Evolutionary conservation across 2,113 vertebrate genomes (phyloP), one percentile per base, ranked within the genome.

Genomic region (Gnathonemus longibarbis): DNA sequence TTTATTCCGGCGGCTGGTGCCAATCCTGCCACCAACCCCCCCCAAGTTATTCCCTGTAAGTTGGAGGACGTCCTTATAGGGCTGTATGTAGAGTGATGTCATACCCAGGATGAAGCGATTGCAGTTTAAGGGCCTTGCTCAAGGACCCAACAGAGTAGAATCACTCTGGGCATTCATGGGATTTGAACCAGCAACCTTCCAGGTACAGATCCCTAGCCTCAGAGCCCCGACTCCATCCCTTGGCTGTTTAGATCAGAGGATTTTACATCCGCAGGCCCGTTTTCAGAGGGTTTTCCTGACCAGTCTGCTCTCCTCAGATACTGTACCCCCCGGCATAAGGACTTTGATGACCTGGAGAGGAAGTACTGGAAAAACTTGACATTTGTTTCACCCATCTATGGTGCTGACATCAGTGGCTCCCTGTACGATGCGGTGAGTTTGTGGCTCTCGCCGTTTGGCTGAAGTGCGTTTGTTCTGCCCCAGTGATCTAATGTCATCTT

Each of bases 281-380:
- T 48, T n/a, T 24, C 24, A 45, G 77, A 46, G 80, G 3, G 3
- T 48, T n/a, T n/a, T 11, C 24, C 42, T 46, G 7, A 46, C 45
- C 45, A n/a, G 10, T 46, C 92, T 52, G 35, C 74, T 24, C 83
- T 0, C 88, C 46, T 8, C 93, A 99, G 98, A 94, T 99, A 99
- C 90, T 98, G 98, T 92, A 99, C 98, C 9, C 98, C 98, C 0
- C 97, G 96, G 0, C 98, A 99, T 92, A 98, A 99, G 92, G 98
- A 98, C 90, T 99, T 99, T 19, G 98, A 99, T 0, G 98, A 99
- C 93, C 92, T 99, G 89, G 98, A 99, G 90, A 97, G 98, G 89
- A 99, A 99, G 89, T 99, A 99, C 95, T 99, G 98, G 98, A 99
- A 99, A 94, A 99, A 99, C 66, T 95, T 99, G 49, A 99, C 98